Base-by-base conservation (phyloP, 2,797 vertebrate genomes). In the Amphiprion clarkii region DNA sequence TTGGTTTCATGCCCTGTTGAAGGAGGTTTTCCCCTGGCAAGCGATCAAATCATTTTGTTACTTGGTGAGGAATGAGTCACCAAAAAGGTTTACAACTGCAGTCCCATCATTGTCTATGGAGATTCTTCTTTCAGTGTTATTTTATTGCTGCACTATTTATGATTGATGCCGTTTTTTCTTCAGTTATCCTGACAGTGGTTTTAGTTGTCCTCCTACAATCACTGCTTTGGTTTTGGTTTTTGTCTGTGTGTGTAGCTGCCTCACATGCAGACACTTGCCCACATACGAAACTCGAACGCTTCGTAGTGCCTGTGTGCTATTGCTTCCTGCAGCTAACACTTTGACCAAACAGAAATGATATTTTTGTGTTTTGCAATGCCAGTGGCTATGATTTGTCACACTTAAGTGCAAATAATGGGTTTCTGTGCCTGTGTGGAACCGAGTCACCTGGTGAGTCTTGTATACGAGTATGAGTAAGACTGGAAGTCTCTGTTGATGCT, bases 301-400 rank as follows among this genome's bases (percentile, higher is more conserved):
- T 56, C 40, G 8, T 44, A 7, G 27, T 66, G 76, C 25, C 55
- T 71, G 42, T 53, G 25, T 52, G 56, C 21, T 53, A 21, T 31
- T 53, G 36, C 10, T 75, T 57, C 51, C 65, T 78, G 7, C 27
- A 65, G 49, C n/a, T 14, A 65, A 44, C 16, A 40, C 16, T 69
- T 44, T 40, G 42, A 71, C 60, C 68, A 70, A 72, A 69, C n/a
- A 27, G 29, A 46, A 46, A 55, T 12, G 31, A 70, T 71, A 66
- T 64, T 78, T 39, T 23, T 42, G 33, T 68, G 64, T 86, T 83
- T 76, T 67, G 55, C 57, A 76, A 83, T 29, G 53, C 17, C 25
- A 36, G n/a, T 57, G 25, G 31, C 46, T 76, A 46, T 12, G 8
- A 25, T 79, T 60, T 74, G 5, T 72, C 27, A 54, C 42, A 29